Evolutionary conservation across 2,888 invertebrate genomes (phyloP), one percentile per base, ranked within the genome.

Genomic region (Drosophila limbata): DNA sequence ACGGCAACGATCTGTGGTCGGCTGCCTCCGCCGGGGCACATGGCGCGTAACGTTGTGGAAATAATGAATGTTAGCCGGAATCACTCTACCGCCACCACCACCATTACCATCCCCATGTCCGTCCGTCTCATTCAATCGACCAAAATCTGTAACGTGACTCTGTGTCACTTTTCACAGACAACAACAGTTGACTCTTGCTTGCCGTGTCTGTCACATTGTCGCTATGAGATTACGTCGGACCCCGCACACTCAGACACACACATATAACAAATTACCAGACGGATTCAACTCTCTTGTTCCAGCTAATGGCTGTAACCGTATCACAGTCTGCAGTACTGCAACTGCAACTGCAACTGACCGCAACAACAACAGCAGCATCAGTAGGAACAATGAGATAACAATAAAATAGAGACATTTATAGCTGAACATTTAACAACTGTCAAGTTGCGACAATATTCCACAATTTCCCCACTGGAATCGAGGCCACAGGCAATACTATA

Each of bases 1-100:
- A 42, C 47, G 21, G 59, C 50, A 39, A 17, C 69, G 60, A 39
- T 67, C 69, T 67, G 53, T 17, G 50, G 40, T 56, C 45, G 11
- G n/a, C n/a, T 15, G 31, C 28, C 28, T n/a, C 63, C 47, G 15
- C 42, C 35, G 63, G 57, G 66, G 66, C 40, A 51, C 61, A 74
- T 62, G 64, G 60, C 80, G 77, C 73, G 60, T 65, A 75, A 63
- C 82, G 66, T 65, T 70, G 70, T 76, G 73, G 68, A 84, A 79
- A 87, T 88, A 87, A 82, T 84, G 79, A 84, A 87, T 84, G 79
- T 68, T 76, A 63, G 50, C 47, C 66, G 45, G 52, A 67, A 70
- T 60, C 37, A 57, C 25, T 47, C 28, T 10, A n/a, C 33, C 25
- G 2, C 6, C 40, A 13, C 42, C 42, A 10, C 40, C 21, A n/a